Evolutionary conservation across 2,113 vertebrate genomes (phyloP).

Genomic region (Aplodontia rufa): DNA sequence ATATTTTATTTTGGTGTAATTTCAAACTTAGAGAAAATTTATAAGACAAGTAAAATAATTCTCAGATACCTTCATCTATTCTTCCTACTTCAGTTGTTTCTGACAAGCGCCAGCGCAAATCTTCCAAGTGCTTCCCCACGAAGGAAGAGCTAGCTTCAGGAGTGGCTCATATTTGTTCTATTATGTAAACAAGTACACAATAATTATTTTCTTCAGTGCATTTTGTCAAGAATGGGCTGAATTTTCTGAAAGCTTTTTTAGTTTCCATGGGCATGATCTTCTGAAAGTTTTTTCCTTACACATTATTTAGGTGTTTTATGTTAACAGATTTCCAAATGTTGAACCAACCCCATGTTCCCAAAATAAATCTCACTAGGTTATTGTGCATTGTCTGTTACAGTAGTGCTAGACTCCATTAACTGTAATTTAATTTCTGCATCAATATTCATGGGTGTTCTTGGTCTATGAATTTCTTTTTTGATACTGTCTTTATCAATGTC

Average conservation of each 20-base stretch:
- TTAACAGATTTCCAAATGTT: neutral
- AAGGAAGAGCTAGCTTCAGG: neutral
- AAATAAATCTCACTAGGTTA: neutral
- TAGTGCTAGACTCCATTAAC: neutral
- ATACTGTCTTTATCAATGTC: neutral
- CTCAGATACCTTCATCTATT: neutral
- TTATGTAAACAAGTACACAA: neutral
- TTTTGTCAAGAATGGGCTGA: neutral
- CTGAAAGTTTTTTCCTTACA: neutral
- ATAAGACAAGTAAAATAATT: neutral
- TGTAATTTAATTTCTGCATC: neutral
- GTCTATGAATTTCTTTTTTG: neutral
- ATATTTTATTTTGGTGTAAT: neutral
- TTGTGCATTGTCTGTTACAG: neutral
- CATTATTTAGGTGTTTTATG: neutral
- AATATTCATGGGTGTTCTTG: neutral
- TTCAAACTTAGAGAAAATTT: too few species aligned
- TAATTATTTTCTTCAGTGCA: too few species aligned
- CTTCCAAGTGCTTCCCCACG: neutral
- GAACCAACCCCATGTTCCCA: too few species aligned
- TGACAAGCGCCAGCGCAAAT: neutral
- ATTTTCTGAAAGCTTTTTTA: neutral
- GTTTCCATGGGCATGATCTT: neutral
- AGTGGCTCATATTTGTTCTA: too few species aligned
- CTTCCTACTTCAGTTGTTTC: neutral